Percentiles rank a stretch among this genome's conserved stretches.
These are phyloP conservation scores for Cherax destructor DNA, from an alignment of 1,140 invertebrate genomes.

Conservation along the genomic window DNA sequence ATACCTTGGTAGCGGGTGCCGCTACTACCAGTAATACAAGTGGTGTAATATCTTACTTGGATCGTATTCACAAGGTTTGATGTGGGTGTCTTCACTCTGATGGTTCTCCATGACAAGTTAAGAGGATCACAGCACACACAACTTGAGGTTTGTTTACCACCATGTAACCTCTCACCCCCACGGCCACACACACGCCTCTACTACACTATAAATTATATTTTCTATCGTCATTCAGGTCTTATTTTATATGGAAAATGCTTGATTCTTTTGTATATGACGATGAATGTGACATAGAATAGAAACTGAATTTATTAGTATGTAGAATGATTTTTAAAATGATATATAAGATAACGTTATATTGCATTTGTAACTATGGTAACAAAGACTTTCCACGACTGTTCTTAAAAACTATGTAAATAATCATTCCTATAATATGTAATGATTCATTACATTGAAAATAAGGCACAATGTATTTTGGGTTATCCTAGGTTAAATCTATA, in stretches of 20 bases:
- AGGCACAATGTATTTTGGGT: no score
- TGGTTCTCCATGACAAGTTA: constrained; percentile 11
- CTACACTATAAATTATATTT: no score
- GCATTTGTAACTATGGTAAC: background rate
- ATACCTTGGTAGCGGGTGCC: background rate
- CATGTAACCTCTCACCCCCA: background rate
- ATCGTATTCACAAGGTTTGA: constrained; percentile 45
- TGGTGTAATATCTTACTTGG: constrained; percentile 21
- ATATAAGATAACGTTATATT: background rate
- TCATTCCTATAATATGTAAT: no score
- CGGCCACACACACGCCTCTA: background rate
- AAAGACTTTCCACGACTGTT: background rate
- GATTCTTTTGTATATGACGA: no score
- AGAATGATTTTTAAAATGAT: background rate
- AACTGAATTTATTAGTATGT: background rate
- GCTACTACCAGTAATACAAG: background rate
- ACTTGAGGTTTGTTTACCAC: constrained; percentile 12
- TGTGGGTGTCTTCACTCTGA: background rate
- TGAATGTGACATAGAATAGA: background rate
- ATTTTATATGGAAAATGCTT: no score
- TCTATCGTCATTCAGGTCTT: no score
- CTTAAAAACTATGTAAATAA: no score
- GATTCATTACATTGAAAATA: no score
- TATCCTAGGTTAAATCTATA: no score
- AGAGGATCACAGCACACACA: constrained; percentile 8